phyloP scores from a whole-genome alignment of 2,113 vertebrate species.

The Naja naja region DNA sequence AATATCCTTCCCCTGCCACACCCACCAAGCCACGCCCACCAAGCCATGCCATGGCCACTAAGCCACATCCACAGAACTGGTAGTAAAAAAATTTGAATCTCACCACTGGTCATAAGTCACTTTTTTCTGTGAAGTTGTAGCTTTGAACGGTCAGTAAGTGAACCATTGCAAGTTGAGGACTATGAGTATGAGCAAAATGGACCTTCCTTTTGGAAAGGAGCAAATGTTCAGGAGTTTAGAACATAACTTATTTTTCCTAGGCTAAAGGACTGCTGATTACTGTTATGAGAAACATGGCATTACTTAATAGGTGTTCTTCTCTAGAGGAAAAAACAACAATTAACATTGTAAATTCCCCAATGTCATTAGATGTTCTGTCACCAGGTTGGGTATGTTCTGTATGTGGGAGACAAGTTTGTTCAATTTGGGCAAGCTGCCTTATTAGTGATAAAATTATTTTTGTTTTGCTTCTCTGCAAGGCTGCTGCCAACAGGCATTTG shows the following conservation, averaged over 20 bases:
- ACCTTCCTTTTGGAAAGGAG: background rate
- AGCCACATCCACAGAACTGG: too few species aligned
- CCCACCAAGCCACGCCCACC: too few species aligned
- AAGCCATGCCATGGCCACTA: too few species aligned
- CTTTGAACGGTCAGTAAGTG: too few species aligned
- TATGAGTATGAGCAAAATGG: background rate
- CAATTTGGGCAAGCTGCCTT: background rate
- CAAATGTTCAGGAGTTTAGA: background rate
- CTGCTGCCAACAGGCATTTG: background rate
- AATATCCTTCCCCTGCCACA: too few species aligned
- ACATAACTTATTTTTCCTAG: background rate
- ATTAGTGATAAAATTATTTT: constrained; percentile 21
- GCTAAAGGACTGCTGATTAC: background rate
- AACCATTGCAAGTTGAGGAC: too few species aligned
- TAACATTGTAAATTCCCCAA: constrained; percentile 1
- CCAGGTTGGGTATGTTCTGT: background rate
- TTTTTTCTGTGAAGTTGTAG: too few species aligned
- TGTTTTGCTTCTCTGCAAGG: background rate
- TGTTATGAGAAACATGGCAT: background rate
- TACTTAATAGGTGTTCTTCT: background rate
- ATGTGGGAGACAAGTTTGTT: background rate
- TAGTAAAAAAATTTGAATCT: too few species aligned
- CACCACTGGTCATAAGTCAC: too few species aligned
- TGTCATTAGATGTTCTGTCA: background rate
- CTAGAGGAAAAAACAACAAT: background rate